phyloP scores from a whole-genome alignment of 2,113 vertebrate genomes.

The Eira barbara region DNA sequence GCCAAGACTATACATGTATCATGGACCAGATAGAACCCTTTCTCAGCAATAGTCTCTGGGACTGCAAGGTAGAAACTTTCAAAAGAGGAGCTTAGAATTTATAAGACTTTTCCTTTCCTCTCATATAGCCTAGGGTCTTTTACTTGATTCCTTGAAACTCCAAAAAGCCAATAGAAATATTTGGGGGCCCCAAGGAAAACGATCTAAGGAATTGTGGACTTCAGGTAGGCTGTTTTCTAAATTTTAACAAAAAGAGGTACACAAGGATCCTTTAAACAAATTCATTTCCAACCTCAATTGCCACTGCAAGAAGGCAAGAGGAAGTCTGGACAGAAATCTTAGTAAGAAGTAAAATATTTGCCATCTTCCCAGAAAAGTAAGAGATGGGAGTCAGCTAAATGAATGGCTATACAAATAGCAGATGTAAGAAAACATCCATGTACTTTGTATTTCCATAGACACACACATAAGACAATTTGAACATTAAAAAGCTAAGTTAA shows the following conservation, averaged over 20 bases:
- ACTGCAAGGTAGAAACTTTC: background rate
- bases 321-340: background rate
- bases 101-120: background rate
- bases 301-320: background rate
- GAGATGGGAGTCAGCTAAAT: background rate
- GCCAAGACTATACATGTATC: no score
- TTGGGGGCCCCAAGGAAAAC: background rate
- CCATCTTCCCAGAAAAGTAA: background rate
- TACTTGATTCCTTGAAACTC: background rate
- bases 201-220: background rate
- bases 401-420: background rate
- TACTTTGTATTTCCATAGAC: background rate
- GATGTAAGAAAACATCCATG: background rate
- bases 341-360: background rate
- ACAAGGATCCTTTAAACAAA: background rate
- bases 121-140: background rate
- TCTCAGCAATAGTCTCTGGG: background rate
- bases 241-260: background rate
- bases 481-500: background rate
- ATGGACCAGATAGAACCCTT: background rate
- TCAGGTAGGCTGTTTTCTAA: background rate
- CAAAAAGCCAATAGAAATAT: background rate
- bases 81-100: background rate
- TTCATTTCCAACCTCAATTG: background rate
- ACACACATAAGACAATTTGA: background rate